Evolutionary conservation across 1,140 invertebrate species (phyloP), one percentile per base, ranked within the genome.

Genomic region (Heliconius hewitsoni): DNA sequence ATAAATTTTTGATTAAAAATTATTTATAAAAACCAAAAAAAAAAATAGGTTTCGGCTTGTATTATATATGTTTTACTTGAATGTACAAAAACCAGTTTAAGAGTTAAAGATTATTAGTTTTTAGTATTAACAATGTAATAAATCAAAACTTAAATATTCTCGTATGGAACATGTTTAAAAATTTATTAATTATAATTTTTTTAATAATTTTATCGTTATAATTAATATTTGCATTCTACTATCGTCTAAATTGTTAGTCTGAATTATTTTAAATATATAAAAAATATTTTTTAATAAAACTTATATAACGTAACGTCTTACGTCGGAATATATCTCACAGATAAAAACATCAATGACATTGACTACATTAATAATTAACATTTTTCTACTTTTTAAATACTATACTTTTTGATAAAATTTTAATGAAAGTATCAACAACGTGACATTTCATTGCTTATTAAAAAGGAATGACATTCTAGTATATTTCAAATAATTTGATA

Each of bases 311-410:
- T 23, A 60, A 60, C 55, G n/a, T 60, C 9, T n/a, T 60, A 60
- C n/a, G 55, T 60, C 1, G 55, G 2, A 60, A 57, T 57, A 57
- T 57, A 60, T 60, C n/a, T 30, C 23, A 66, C 60, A 66, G 27
- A 66, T 27, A 66, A 66, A 46, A 60, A 60, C n/a, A 57, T 57
- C 55, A 57, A 57, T 23, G 55, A 66, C 60, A 66, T 66, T 66
- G 11, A 66, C 60, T 66, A 46, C 9, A 66, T 66, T 66, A 66
- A 30, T 16, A 66, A 66, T 66, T 60, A 60, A 60, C 55, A 60
- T 23, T 23, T 60, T 55, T 60, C 55, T 23, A 60, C n/a, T 60
- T 66, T 66, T 66, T 27, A 3, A 66, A 66, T 27, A 27, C 3
- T 27, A 66, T 13, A 66, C 23, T 66, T 66, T 30, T 66, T 6